Evolutionary conservation across 2,797 vertebrate species (phyloP).

Genomic region (Ficedula albicollis): DNA sequence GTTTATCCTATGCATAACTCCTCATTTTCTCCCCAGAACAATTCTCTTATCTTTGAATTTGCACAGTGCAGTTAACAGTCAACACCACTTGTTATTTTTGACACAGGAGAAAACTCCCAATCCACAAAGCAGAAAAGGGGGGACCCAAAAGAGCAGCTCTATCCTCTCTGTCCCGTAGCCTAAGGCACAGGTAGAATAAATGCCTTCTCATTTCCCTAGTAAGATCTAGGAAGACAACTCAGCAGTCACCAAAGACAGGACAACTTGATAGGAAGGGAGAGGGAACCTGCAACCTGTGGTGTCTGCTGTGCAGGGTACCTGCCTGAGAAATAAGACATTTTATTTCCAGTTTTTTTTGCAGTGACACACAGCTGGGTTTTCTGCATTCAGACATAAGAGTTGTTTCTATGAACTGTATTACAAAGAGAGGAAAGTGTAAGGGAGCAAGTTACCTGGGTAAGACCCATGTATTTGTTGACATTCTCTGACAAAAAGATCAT

Average conservation of each 20-base stretch:
- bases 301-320: background rate
- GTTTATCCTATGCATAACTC: background rate
- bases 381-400: background rate
- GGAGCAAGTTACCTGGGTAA: slow-evolving; percentile 89
- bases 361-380: background rate
- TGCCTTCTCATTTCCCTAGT: background rate
- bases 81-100: background rate
- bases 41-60: background rate
- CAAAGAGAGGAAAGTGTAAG: background rate
- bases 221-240: background rate
- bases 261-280: background rate
- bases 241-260: background rate
- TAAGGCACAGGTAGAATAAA: background rate
- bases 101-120: background rate
- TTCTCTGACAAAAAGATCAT: slow-evolving; percentile 98
- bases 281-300: rapidly evolving
- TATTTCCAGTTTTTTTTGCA: background rate
- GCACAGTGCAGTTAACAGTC: background rate
- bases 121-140: background rate
- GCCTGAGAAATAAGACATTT: background rate
- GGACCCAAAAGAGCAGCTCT: background rate
- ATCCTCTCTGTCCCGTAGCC: background rate
- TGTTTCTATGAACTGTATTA: background rate
- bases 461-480: slow-evolving; percentile 97
- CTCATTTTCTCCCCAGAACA: background rate